Evolutionary conservation across 2,113 vertebrate genomes (phyloP).

Genomic region (Manacus vitellinus): DNA sequence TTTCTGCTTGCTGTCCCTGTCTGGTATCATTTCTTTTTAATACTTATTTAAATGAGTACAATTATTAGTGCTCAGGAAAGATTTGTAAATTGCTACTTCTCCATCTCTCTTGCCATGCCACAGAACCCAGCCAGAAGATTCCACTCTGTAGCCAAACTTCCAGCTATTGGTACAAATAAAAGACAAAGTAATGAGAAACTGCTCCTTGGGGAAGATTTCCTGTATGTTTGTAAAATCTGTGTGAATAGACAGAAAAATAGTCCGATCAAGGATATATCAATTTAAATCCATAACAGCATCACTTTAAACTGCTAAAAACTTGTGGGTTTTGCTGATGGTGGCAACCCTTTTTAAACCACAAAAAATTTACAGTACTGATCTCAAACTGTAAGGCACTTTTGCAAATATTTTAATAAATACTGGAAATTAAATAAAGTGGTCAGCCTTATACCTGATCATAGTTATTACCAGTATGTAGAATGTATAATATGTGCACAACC

Average conservation of each 20-base stretch:
- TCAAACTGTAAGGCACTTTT: neutral
- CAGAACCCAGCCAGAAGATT: neutral
- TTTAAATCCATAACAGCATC: neutral
- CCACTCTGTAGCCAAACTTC: neutral
- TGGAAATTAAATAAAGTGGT: neutral
- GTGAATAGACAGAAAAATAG: neutral
- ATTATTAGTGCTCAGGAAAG: neutral
- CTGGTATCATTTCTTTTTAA: neutral
- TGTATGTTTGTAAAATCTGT: neutral
- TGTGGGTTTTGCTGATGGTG: neutral
- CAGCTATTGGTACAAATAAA: neutral
- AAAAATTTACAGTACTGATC: neutral
- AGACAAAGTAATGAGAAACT: neutral
- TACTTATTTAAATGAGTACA: neutral
- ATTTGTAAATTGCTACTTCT: neutral
- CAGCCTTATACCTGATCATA: neutral
- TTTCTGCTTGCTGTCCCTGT: neutral
- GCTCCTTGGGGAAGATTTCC: neutral
- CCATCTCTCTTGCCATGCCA: accelerated
- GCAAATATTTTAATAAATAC: neutral
- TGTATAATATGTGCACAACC: neutral
- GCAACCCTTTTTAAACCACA: neutral
- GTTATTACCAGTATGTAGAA: neutral
- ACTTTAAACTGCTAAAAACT: neutral
- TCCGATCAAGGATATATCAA: neutral